Conservation (phyloP, 1,140 invertebrate genomes). For the Zaprionus davidi region DNA sequence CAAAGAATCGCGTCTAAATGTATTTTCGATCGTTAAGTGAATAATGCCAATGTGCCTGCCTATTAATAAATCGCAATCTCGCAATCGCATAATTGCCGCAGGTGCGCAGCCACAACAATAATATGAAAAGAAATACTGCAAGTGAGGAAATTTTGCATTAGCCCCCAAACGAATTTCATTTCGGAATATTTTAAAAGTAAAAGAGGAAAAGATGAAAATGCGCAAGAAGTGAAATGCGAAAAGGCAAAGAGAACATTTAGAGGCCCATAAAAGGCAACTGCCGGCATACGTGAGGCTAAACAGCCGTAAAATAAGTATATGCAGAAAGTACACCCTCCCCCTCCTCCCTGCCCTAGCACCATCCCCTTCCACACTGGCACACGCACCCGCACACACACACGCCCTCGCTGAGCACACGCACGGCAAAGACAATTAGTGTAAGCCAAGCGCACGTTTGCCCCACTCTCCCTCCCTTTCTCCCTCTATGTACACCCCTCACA, state of each 20-base stretch:
- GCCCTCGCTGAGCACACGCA: slow-evolving; percentile 44
- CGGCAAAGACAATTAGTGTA: slow-evolving; percentile 79
- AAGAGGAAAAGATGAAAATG: slow-evolving; percentile 39
- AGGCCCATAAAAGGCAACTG: slow-evolving; percentile 74
- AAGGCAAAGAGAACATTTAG: slow-evolving; percentile 39
- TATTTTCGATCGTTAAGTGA: slow-evolving; percentile 75
- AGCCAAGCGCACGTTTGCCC: slow-evolving; percentile 56
- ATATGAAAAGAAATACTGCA: slow-evolving; percentile 20
- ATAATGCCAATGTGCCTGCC: slow-evolving; percentile 48
- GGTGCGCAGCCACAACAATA: slow-evolving; percentile 39
- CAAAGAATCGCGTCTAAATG: slow-evolving; percentile 53
- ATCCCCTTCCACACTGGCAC: background rate
- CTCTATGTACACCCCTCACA: background rate
- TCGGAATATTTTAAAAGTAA: slow-evolving; percentile 53
- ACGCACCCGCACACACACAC: slow-evolving; percentile 14
- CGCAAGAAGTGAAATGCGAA: slow-evolving; percentile 15
- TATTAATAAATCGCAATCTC: slow-evolving; percentile 36
- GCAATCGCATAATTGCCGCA: slow-evolving; percentile 53
- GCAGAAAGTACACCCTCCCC: slow-evolving; percentile 37
- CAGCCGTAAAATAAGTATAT: slow-evolving; percentile 80
- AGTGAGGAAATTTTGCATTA: background rate
- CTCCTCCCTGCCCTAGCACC: background rate
- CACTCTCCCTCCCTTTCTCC: background rate
- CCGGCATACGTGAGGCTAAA: slow-evolving; percentile 75
- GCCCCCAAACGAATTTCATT: slow-evolving; percentile 53